Base-by-base conservation (phyloP, 1,140 invertebrate genomes). In the Pseudomyrmex concolor region DNA sequence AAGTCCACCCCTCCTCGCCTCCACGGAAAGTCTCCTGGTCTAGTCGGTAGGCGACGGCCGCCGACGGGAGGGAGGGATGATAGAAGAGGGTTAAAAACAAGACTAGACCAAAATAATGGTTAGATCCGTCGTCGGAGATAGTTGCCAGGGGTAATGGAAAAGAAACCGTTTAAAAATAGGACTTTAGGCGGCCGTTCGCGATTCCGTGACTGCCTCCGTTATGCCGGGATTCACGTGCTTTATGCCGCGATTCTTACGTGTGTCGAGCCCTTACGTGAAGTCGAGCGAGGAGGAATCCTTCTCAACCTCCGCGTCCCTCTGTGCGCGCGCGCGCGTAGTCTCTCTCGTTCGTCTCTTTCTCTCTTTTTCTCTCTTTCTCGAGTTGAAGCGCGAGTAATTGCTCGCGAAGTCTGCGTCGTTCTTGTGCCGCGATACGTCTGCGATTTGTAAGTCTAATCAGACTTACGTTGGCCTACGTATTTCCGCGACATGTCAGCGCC, bases 21-120 rank as follows among this genome's bases (percentile, higher is more conserved):
- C 19, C 15, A 8, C 15, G 5, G 0, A 60, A 50, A 76, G 88
- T 66, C 34, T 66, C 34, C 34, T 34, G 76, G 86, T 85, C 74
- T 87, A 83, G 72, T 62, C 25, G 83, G 62, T 83, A 83, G 67
- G 51, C 34, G 84, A 86, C 22, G 76, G 55, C 70, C 72, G 25
- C 63, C 34, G 15, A 59, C 71, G 63, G 81, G 17, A 67, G 8
- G 62, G 17, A 51, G 85, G 74, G 76, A 62, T 34, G 34, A 34
- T 34, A 81, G 80, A 74, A 70, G 85, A 78, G 67, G 85, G 86
- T 78, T 85, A 93, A 91, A 93, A 93, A 93, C 91, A 93, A 93
- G 91, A 89, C 92, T 94, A 94, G 92, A 92, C 91, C 92, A 93
- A 93, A 93, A 93, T 93, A 93, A 94, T 93, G 91, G 92, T 91